Evolutionary conservation across 2,888 invertebrate genomes (phyloP), one percentile per base, ranked within the genome.

Genomic region (Melikaiella ostensackeni): DNA sequence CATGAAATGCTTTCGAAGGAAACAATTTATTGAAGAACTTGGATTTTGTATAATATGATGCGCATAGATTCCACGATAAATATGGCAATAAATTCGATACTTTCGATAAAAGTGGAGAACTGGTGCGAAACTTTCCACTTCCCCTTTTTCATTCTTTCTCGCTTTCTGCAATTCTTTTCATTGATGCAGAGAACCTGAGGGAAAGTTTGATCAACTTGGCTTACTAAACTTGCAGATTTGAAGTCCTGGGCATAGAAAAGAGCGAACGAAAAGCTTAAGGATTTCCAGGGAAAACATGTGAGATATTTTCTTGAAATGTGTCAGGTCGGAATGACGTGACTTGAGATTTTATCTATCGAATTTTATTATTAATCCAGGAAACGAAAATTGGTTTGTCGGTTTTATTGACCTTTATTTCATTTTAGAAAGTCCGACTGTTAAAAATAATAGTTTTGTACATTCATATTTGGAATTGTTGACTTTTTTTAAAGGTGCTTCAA

Each of bases 131-230:
- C n/a, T 74, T 78, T 57, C 35, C 30, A 24, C 33, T 27, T 19
- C 59, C 64, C 59, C 35, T 70, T 33, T 75, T 78, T 76, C 27
- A 61, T 75, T 70, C 42, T 75, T 46, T 73, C 46, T 35, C 9
- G 33, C 21, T 35, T 16, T 6, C 21, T 38, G 35, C 57, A 61
- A 66, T 66, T 59, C 59, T 70, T 70, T 33, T 42, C 64, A 74
- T 21, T 50, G 35, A 59, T 63, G 50, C 70, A 70, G 50, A 33
- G 55, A 70, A 30, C 50, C 70, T 50, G 6, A 21, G 33, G 19
- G 30, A 50, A 70, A 70, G 50, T 70, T 70, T 50, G 50, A 70
- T 70, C 21, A 70, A 70, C 70, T 70, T 70, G 50, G 70, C 70
- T 70, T 70, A 50, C 70, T 70, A 27, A 70, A 70, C 70, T 70